Base-by-base conservation (phyloP, 2,113 vertebrate genomes). In the Halichoeres trimaculatus region DNA sequence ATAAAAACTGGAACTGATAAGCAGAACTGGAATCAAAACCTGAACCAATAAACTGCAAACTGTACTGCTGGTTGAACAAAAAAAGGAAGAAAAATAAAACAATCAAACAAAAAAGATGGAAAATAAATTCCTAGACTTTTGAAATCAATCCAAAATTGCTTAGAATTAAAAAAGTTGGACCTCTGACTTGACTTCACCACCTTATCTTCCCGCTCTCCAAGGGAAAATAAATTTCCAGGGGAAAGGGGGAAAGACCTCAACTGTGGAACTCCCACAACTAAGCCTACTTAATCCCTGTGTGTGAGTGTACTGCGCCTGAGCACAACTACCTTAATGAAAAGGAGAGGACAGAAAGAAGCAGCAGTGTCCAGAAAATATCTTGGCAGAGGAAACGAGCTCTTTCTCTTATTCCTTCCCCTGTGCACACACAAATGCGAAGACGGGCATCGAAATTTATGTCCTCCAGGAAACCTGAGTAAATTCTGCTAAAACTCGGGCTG, bases 211-310 rank as follows among this genome's bases (percentile, higher is more conserved):
- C 45, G 23, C 36, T 41, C 53, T 20, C 56, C 58, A 26, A 30
- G 6, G 30, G 30, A 30, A 65, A 83, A 51, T 9, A 74, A 54
- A 17, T 66, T 76, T 23, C n/a, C n/a, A n/a, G n/a, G n/a, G n/a
- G 34, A 35, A 47, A 85, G 19, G 19, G 43, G 59, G 20, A 20
- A 70, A 68, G 43, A 64, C 45, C 59, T 51, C 23, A 51, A 62
- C 67, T 35, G 14, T 30, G 17, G 67, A 72, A 70, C 78, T 78
- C 74, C 73, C 60, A 54, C 54, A 73, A 77, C 85, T 84, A 91
- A 91, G 69, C 80, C 79, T 60, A 30, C 52, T 73, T 85, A 86
- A 86, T 89, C 79, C 79, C 19, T 68, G 65, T 79, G 45, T 74
- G 67, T 65, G 59, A 72, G 68, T 63, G 72, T 56, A 61, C 53